Conservation (phyloP, 2,113 vertebrate genomes). For the Corythornis madagascariensis region DNA sequence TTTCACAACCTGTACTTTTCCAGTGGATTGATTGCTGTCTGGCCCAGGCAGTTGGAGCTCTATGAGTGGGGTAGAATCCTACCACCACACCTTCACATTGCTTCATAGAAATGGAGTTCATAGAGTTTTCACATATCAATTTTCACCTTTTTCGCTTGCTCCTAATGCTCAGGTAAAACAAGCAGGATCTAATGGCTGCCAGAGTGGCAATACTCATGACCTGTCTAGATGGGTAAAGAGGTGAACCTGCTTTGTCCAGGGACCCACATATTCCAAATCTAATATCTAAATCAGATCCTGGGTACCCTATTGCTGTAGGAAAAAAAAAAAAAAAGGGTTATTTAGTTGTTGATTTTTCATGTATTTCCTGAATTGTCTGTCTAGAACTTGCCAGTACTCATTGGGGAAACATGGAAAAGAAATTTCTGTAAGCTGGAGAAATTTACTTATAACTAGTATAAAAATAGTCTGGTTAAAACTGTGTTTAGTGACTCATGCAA, state of each 20-base stretch:
- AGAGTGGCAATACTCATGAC: background rate
- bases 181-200: background rate
- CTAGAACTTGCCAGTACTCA: background rate
- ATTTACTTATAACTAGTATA: background rate
- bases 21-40: background rate
- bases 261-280: background rate
- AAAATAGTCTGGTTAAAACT: slow-evolving; percentile 42
- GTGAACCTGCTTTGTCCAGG: background rate
- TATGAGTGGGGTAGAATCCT: background rate
- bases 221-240: background rate
- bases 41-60: background rate
- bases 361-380: background rate
- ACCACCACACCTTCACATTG: background rate
- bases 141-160: background rate
- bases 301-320: background rate
- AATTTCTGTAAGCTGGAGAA: background rate
- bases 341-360: background rate
- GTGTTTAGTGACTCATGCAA: slow-evolving; percentile 74
- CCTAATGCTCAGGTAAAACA: background rate
- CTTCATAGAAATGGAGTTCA: background rate
- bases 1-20: background rate
- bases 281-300: background rate
- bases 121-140: background rate
- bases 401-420: background rate
- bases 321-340: background rate